Percentiles rank a stretch among this genome's conserved stretches.
Evolutionary conservation across 2,888 invertebrate species (phyloP).

Genomic region (Leucozona laternaria): DNA sequence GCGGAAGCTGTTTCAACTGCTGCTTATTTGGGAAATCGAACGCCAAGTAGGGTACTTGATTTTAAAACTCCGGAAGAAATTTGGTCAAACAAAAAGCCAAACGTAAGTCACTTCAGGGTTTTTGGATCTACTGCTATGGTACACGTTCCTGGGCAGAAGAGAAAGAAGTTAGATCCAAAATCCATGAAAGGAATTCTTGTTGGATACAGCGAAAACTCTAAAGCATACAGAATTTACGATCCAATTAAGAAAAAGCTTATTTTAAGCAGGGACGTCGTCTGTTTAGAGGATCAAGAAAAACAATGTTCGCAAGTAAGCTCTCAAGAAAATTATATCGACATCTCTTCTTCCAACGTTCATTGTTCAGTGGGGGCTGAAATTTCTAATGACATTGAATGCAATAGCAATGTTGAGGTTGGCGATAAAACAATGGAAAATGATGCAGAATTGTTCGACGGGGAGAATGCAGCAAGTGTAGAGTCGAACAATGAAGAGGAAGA

Average conservation of each 20-base stretch:
- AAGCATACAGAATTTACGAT: neutral
- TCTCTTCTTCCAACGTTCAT: neutral
- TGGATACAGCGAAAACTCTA: too few relatives aligned
- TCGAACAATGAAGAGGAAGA: neutral
- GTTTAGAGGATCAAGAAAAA: neutral
- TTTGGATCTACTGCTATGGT: constrained; percentile 80
- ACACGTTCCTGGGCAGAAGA: neutral
- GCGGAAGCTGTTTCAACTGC: constrained; percentile 74
- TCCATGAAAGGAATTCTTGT: too few relatives aligned
- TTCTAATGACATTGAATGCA: too few relatives aligned
- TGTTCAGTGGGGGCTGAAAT: neutral
- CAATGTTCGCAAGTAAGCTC: too few relatives aligned
- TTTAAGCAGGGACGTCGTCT: neutral
- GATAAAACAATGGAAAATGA: too few relatives aligned
- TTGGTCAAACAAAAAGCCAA: constrained; percentile 79
- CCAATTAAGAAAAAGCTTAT: neutral
- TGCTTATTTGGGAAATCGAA: constrained; percentile 50
- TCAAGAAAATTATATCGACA: too few relatives aligned
- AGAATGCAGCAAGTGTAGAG: neutral
- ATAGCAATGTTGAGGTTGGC: too few relatives aligned
- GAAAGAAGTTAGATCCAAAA: too few relatives aligned
- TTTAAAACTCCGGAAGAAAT: constrained; percentile 79
- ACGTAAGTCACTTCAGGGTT: constrained; percentile 78
- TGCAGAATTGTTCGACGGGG: neutral
- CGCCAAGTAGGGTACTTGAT: neutral